Percentiles rank a stretch among this genome's conserved stretches.
Conservation (phyloP, 2,888 invertebrate genomes). For the Chloroclystis v-ata region DNA sequence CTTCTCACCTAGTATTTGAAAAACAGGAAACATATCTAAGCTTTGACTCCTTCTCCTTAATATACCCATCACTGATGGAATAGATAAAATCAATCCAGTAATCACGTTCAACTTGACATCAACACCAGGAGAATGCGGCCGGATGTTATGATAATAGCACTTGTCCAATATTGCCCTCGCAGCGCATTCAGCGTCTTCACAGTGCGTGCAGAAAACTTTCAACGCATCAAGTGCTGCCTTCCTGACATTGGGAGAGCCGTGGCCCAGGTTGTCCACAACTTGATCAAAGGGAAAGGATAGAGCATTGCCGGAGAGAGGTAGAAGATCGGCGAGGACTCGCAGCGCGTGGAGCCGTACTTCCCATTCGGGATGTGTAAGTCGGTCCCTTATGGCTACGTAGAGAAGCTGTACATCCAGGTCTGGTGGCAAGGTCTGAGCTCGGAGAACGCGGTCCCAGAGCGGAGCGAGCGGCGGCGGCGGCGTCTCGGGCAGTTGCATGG, state of each 20-base stretch:
- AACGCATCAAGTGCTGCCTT: constrained; percentile 88
- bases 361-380: constrained; percentile 88
- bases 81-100: constrained; percentile 81
- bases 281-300: constrained; percentile 85
- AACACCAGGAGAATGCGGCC: constrained; percentile 71
- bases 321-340: constrained; percentile 86
- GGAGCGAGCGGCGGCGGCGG: constrained; percentile 81
- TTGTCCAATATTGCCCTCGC: constrained; percentile 81
- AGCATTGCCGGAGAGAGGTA: constrained; percentile 84
- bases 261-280: constrained; percentile 87
- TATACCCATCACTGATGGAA: constrained; percentile 80
- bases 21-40: constrained; percentile 70
- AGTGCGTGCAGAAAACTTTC: constrained; percentile 83
- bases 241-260: constrained; percentile 87
- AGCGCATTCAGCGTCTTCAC: constrained; percentile 82
- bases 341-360: constrained; percentile 90
- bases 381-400: constrained; percentile 84
- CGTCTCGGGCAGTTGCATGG: constrained; percentile 71
- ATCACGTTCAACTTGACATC: constrained; percentile 76
- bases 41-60: constrained; percentile 67
- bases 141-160: constrained; percentile 80
- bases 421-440: constrained; percentile 84
- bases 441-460: constrained; percentile 88
- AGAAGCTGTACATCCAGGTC: constrained; percentile 81
- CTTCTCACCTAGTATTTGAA: constrained; percentile 76